Evolutionary conservation across 2,113 vertebrate species (phyloP).

Genomic region (Bombycilla garrulus): DNA sequence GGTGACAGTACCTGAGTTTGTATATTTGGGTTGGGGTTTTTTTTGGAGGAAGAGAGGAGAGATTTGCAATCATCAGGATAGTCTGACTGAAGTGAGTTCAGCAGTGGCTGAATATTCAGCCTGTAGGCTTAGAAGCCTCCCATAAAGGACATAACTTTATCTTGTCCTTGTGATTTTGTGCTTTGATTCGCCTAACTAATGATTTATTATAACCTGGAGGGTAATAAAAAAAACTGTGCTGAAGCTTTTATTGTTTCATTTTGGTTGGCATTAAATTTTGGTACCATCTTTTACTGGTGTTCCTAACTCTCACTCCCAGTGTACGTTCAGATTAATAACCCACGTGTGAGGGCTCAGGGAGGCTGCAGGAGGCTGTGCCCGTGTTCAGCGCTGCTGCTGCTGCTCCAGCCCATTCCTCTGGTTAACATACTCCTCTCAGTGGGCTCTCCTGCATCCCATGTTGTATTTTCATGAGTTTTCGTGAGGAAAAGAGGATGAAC

Average conservation of each 20-base stretch:
- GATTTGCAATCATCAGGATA: not conserved
- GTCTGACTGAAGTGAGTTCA: not conserved
- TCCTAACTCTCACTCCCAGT: not conserved
- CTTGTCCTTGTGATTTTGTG: constrained; percentile 45
- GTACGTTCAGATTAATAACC: not conserved
- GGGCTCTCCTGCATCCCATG: not conserved
- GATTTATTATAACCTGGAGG: constrained; percentile 32
- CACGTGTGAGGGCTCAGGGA: not conserved
- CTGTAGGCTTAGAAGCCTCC: not conserved
- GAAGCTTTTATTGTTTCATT: constrained; percentile 57
- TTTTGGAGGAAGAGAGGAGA: not conserved
- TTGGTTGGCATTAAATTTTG: constrained; percentile 40
- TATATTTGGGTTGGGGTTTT: not conserved
- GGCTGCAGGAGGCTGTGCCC: not conserved
- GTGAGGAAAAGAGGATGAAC: not conserved
- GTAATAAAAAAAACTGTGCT: not conserved
- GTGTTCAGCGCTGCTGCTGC: not conserved
- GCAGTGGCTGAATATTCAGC: not conserved
- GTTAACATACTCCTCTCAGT: not conserved
- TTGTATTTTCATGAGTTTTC: not conserved
- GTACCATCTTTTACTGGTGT: constrained; percentile 3
- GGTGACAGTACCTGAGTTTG: not conserved
- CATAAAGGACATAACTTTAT: constrained; percentile 9
- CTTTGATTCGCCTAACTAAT: constrained; percentile 36
- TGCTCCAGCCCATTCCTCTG: not conserved